A percentile compares a stretch with the other conserved stretches of the same genome.
These are phyloP conservation scores for Callosobruchus maculatus DNA, from an alignment of 2,888 invertebrate genomes.

Conservation along the genomic window DNA sequence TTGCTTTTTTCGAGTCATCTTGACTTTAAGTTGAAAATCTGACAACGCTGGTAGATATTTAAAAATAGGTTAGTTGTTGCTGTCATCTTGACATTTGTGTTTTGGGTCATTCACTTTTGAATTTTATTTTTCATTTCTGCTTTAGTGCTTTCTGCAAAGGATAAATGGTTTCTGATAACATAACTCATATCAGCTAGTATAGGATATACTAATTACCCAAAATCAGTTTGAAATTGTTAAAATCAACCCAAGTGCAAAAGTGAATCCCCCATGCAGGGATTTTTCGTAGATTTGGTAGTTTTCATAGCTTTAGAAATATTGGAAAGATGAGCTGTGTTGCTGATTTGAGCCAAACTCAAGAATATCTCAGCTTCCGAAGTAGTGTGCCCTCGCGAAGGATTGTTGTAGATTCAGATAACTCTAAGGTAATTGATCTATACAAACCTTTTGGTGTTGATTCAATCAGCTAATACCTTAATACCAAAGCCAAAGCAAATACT, in stretches of 20 bases:
- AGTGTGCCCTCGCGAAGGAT: conserved; percentile 72
- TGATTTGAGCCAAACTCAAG: conserved; percentile 70
- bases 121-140: background rate
- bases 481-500: too few species aligned
- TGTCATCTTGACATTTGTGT: background rate
- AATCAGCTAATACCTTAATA: too few species aligned
- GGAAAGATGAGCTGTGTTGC: conserved; percentile 61
- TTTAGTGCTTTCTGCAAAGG: background rate
- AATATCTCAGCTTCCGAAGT: conserved; percentile 76
- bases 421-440: conserved; percentile 71
- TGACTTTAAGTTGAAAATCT: too few species aligned
- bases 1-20: too few species aligned
- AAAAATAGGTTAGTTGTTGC: too few species aligned
- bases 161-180: too few species aligned
- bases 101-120: background rate
- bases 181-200: background rate
- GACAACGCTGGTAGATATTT: too few species aligned
- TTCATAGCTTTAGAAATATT: background rate
- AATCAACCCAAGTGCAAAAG: background rate
- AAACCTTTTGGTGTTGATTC: too few species aligned
- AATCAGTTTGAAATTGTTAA: background rate
- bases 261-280: background rate
- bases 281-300: background rate
- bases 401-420: conserved; percentile 73
- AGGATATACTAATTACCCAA: background rate